phyloP scores from a whole-genome alignment of 2,888 invertebrate species.

The Suillia variegata region DNA sequence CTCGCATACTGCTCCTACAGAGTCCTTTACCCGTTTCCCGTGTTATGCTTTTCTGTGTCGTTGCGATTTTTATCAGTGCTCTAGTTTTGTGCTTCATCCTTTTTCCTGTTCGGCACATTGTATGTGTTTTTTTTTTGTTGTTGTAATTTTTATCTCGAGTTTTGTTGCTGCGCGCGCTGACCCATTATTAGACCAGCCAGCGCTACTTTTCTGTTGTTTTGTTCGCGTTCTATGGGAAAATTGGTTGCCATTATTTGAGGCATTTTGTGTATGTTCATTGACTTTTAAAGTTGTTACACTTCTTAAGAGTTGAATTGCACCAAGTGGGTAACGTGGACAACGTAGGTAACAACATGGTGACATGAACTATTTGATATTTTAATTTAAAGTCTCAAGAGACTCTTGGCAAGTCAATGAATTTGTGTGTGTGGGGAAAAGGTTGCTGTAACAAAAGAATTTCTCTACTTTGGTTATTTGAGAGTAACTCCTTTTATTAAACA shows the following conservation, averaged over 20 bases:
- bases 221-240: not conserved
- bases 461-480: no score
- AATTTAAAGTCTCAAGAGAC: no score
- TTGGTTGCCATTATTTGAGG: not conserved
- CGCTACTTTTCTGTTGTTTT: not conserved
- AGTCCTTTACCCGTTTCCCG: not conserved
- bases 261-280: not conserved
- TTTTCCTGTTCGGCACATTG: no score
- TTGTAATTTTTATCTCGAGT: not conserved
- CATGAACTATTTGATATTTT: no score
- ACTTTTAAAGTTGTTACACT: not conserved
- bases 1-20: not conserved
- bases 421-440: no score
- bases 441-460: no score
- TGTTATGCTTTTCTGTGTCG: no score
- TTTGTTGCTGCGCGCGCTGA: not conserved
- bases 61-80: conserved; percentile 2
- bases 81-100: not conserved
- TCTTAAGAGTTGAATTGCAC: not conserved
- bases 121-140: not conserved
- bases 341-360: no score
- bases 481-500: no score
- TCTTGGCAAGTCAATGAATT: no score
- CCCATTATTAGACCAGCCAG: not conserved
- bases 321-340: no score